Evolutionary conservation across 2,113 vertebrate genomes (phyloP).

Genomic region (Phycodurus eques): DNA sequence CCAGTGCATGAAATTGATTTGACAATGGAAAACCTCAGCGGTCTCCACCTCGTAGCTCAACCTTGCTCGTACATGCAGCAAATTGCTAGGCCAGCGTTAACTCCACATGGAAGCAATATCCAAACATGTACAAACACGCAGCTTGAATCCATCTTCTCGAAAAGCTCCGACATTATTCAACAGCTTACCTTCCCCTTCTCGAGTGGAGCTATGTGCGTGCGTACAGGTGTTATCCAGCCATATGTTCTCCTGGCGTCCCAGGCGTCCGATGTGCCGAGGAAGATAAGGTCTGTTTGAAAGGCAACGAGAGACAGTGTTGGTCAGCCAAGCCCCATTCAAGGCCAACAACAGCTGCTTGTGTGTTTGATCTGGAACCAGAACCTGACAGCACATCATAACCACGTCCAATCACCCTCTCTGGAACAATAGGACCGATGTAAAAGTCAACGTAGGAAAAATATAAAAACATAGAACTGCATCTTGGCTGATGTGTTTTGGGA

Average conservation of each 20-base stretch:
- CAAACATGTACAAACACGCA: constrained; percentile 9
- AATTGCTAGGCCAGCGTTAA: not conserved
- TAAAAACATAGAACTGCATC: constrained; percentile 41
- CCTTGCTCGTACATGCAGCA: not conserved
- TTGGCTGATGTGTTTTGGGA: constrained; percentile 42
- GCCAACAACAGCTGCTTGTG: constrained; percentile 66
- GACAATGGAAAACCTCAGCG: not conserved
- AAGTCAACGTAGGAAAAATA: constrained; percentile 12
- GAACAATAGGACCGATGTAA: constrained; percentile 27
- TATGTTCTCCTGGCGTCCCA: constrained; percentile 44
- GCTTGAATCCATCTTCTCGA: constrained; percentile 6
- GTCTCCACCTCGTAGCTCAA: constrained; percentile 6
- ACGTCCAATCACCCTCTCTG: constrained; percentile 57
- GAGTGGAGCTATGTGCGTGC: constrained; percentile 23
- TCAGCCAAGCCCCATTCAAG: constrained; percentile 50
- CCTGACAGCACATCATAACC: constrained; percentile 64
- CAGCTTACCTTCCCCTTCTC: constrained; percentile 9
- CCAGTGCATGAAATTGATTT: not conserved
- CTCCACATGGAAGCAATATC: constrained; percentile 6
- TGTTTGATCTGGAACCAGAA: constrained; percentile 60
- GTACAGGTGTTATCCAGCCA: constrained; percentile 51
- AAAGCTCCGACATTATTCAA: constrained; percentile 7
- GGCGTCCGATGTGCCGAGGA: constrained; percentile 41
- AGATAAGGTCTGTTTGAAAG: constrained; percentile 63
- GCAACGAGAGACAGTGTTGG: constrained; percentile 20